Conservation (phyloP, 2,888 invertebrate genomes). For the Rhyacophila evoluta region DNA sequence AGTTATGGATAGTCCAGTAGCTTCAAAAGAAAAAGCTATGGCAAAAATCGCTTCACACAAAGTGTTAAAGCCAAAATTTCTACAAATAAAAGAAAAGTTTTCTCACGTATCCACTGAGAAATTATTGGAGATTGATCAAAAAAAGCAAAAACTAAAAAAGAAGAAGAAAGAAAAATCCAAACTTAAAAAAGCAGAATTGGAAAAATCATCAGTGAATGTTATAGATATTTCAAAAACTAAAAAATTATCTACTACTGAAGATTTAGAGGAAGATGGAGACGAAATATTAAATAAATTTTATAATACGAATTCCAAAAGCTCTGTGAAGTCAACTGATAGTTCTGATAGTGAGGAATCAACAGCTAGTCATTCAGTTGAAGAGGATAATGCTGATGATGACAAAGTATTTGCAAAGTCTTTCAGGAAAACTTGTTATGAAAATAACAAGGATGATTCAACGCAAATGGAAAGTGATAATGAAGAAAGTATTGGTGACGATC, state of each 20-base stretch:
- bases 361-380: neutral
- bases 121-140: slow-evolving; percentile 46
- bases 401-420: neutral
- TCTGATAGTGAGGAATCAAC: slow-evolving; percentile 26
- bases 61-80: slow-evolving; percentile 39
- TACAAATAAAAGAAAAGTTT: slow-evolving; percentile 43
- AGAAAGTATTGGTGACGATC: slow-evolving; percentile 30
- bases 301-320: neutral
- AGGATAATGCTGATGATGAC: neutral
- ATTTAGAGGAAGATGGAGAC: slow-evolving; percentile 22
- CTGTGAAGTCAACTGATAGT: neutral
- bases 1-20: slow-evolving; percentile 50
- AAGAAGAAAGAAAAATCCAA: slow-evolving; percentile 47
- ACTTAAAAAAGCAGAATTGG: neutral
- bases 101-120: slow-evolving; percentile 38
- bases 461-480: slow-evolving; percentile 28
- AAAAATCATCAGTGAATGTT: neutral
- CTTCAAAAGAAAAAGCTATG: slow-evolving; percentile 49
- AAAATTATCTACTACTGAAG: neutral
- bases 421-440: neutral
- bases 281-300: neutral
- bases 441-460: neutral
- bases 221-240: neutral
- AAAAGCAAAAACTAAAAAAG: slow-evolving; percentile 40
- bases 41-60: slow-evolving; percentile 47